Base-by-base conservation (phyloP, 2,888 invertebrate genomes). In the Malachius bipustulatus region DNA sequence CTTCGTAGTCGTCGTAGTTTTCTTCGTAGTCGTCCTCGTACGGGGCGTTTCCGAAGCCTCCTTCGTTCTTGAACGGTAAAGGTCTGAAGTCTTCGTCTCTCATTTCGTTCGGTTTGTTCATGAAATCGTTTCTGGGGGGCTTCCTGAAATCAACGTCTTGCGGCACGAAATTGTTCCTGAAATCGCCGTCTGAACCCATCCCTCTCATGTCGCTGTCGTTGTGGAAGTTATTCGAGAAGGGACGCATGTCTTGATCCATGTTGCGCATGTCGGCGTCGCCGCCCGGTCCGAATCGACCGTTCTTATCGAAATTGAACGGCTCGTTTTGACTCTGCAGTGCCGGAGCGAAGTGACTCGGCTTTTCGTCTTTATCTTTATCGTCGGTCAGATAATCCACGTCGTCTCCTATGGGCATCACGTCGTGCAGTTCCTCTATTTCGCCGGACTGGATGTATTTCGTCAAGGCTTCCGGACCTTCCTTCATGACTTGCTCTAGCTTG, bases 361-460 rank as follows among this genome's bases (percentile, higher is more conserved):
- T 30, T 9, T 26, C 26, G 14, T 45, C 62, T 31, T 63, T 60
- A 11, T 65, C 64, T 13, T 65, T 63, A 16, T 73, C 73, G 36
- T 67, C 66, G 14, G 67, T 65, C 2, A 62, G 51, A 29, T 60
- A 60, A 26, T 67, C 58, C 31, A 61, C 57, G 27, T 73, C 74
- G 42, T 79, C 77, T 33, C 71, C 62, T 42, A 76, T 71, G 3
- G 82, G 80, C 62, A 83, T 77, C 3, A 83, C 77, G 56, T 84
- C 84, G 37, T 76, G 73, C 19, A 87, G 57, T 52, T 87, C 83
- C 53, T 83, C 83, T 43, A 88, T 73, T 59, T 82, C 83, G 8
- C 87, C 87, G 1, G 82, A 77, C 46, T 79, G 77, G 16, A 87
- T 78, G 47, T 76, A 78, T 52, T 76, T 80, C 53, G 82, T 81